Evolutionary conservation across 2,113 vertebrate genomes (phyloP).

Genomic region (Otolemur garnettii): DNA sequence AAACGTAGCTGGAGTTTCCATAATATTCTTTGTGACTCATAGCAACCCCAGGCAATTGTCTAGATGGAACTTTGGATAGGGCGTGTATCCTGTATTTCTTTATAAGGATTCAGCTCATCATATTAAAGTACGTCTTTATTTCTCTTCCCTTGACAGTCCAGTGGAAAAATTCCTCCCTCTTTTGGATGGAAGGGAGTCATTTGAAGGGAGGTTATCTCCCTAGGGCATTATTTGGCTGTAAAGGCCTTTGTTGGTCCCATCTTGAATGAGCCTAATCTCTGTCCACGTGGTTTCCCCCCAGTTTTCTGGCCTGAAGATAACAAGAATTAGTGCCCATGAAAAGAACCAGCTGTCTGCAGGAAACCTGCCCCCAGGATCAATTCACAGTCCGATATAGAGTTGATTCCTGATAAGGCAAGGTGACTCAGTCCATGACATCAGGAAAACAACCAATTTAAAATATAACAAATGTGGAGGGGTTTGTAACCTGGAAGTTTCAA

Average conservation of each 20-base stretch:
- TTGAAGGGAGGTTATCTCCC: background rate
- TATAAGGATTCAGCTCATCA: slow-evolving; percentile 18
- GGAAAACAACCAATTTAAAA: slow-evolving; percentile 50
- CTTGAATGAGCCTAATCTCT: background rate
- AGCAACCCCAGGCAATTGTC: background rate
- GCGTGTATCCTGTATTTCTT: background rate
- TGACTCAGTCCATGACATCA: slow-evolving; percentile 51
- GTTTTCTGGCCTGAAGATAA: slow-evolving; percentile 2
- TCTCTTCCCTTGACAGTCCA: background rate
- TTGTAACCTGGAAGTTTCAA: slow-evolving; percentile 65
- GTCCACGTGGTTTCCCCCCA: background rate
- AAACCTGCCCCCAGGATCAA: slow-evolving; percentile 37
- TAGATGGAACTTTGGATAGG: slow-evolving; percentile 46
- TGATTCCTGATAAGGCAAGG: background rate
- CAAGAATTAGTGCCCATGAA: background rate
- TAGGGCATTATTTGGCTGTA: background rate
- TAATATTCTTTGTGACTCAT: slow-evolving; percentile 51
- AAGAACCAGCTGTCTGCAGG: slow-evolving; percentile 17
- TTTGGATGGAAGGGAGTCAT: background rate
- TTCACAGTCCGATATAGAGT: background rate
- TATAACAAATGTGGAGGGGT: slow-evolving; percentile 25
- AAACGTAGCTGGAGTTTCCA: slow-evolving; percentile 30
- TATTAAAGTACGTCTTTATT: slow-evolving; percentile 4
- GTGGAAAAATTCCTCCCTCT: slow-evolving; percentile 45
- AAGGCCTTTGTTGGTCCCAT: background rate